phyloP scores from a whole-genome alignment of 2,113 vertebrate species.

The Anarrhichthys ocellatus region DNA sequence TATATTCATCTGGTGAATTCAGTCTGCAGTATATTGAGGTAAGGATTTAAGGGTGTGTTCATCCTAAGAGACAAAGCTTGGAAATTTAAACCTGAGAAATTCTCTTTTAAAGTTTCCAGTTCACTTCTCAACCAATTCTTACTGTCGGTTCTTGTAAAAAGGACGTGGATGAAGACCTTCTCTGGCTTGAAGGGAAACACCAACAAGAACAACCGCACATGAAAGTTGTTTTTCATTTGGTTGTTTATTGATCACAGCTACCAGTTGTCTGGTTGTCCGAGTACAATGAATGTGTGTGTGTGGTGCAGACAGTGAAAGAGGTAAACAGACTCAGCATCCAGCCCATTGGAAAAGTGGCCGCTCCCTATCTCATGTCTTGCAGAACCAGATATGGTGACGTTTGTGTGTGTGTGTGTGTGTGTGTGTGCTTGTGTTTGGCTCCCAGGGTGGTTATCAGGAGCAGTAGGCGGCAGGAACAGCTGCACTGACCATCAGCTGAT shows the following conservation, averaged over 20 bases:
- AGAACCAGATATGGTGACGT: constrained; percentile 29
- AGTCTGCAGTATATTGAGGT: not conserved
- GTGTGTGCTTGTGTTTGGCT: constrained; percentile 37
- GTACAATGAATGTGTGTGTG: constrained; percentile 22
- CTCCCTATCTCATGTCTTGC: constrained; percentile 57
- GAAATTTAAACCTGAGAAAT: not conserved
- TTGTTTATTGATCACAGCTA: constrained; percentile 24
- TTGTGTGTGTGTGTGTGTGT: constrained; percentile 20
- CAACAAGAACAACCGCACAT: not conserved
- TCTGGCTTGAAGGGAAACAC: not conserved
- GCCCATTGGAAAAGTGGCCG: constrained; percentile 35
- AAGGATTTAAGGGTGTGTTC: constrained; percentile 1
- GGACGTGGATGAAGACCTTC: not conserved
- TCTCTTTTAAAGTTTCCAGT: not conserved
- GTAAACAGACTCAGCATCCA: constrained; percentile 27
- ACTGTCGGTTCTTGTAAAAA: not conserved
- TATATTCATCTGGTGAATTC: not conserved
- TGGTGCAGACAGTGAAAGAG: constrained; percentile 10
- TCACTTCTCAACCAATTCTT: not conserved
- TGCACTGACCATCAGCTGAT: constrained; percentile 57
- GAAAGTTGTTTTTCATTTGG: constrained; percentile 9
- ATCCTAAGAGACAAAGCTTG: constrained; percentile 3
- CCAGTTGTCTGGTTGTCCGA: not conserved
- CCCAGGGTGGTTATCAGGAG: constrained; percentile 65
- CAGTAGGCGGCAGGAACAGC: constrained; percentile 57